Percentiles rank a stretch among this genome's conserved stretches.
These are phyloP conservation scores for Eulimnadia texana DNA, from an alignment of 1,140 invertebrate species.

Conservation along the genomic window DNA sequence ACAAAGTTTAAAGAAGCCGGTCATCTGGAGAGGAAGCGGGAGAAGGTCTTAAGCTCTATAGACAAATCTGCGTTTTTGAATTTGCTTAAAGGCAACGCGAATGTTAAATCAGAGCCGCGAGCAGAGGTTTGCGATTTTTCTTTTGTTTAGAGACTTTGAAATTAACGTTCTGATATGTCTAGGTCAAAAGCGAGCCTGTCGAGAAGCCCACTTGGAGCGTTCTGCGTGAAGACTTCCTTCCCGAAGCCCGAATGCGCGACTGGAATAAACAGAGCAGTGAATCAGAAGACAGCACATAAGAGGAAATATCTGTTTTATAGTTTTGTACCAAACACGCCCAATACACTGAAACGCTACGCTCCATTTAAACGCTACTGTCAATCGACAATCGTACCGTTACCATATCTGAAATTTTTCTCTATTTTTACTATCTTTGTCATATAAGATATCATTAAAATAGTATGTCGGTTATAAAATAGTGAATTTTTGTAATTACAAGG, in stretches of 20 bases:
- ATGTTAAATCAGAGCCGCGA: conserved; percentile 17
- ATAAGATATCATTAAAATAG: too few species aligned
- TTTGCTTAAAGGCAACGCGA: conserved; percentile 34
- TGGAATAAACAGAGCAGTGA: conserved; percentile 60
- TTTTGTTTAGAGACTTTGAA: conserved; percentile 34
- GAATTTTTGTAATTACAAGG: too few species aligned
- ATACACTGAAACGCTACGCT: too few species aligned
- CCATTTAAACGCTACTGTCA: too few species aligned
- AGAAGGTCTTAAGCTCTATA: conserved; percentile 64
- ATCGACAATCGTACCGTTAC: too few species aligned
- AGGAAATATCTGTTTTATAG: background rate
- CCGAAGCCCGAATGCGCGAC: conserved; percentile 64
- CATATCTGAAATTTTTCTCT: too few species aligned
- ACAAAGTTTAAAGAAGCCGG: conserved; percentile 54
- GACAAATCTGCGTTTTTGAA: conserved; percentile 69
- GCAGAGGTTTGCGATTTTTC: conserved; percentile 42
- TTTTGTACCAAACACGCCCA: background rate
- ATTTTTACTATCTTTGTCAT: too few species aligned
- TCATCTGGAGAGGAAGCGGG: conserved; percentile 59
- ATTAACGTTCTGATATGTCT: conserved; percentile 4
- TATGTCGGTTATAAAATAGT: too few species aligned
- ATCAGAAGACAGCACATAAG: conserved; percentile 22
- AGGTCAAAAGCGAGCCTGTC: conserved; percentile 30
- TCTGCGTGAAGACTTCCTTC: conserved; percentile 69
- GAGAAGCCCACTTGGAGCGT: conserved; percentile 39